Conservation (phyloP, 1,140 invertebrate genomes). For the Epicauta chinensis region DNA sequence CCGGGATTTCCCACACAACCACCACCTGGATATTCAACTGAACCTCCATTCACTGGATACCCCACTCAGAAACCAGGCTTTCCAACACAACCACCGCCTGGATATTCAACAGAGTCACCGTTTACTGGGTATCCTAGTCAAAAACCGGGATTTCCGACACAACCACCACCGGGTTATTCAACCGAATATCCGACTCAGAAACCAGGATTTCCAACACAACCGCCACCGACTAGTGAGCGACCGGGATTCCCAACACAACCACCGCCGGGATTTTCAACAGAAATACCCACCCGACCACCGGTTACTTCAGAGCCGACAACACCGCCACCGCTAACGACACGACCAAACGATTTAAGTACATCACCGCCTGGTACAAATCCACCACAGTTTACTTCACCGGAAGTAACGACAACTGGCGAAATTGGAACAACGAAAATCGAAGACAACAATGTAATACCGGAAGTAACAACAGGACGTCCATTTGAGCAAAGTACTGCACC, state of each 20-base stretch:
- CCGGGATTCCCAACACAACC: slow-evolving; percentile 13
- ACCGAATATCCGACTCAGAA: slow-evolving; percentile 20
- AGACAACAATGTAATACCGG: slow-evolving; percentile 14
- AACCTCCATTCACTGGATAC: slow-evolving; percentile 10
- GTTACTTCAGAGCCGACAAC: slow-evolving; percentile 1
- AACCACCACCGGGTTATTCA: slow-evolving; percentile 22
- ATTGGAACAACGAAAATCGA: slow-evolving; percentile 1
- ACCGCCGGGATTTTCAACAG: slow-evolving; percentile 10
- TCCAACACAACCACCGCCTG: slow-evolving; percentile 17
- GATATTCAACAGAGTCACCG: slow-evolving; percentile 2
- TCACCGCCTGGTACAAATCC: neutral
- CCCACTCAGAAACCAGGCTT: slow-evolving; percentile 14
- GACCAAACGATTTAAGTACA: neutral
- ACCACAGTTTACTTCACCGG: slow-evolving; percentile 5
- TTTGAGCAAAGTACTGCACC: neutral
- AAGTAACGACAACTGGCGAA: neutral
- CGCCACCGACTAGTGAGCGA: too few species aligned
- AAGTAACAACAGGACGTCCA: slow-evolving; percentile 5
- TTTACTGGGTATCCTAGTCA: slow-evolving; percentile 7
- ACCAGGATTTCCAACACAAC: slow-evolving; percentile 1
- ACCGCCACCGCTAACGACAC: neutral
- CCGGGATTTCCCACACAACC: slow-evolving; percentile 5
- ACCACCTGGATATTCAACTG: slow-evolving; percentile 23
- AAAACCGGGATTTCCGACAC: slow-evolving; percentile 4
- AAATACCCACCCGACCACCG: neutral